Base-by-base conservation (phyloP, 2,113 vertebrate species). In the Crotalus horridus region DNA sequence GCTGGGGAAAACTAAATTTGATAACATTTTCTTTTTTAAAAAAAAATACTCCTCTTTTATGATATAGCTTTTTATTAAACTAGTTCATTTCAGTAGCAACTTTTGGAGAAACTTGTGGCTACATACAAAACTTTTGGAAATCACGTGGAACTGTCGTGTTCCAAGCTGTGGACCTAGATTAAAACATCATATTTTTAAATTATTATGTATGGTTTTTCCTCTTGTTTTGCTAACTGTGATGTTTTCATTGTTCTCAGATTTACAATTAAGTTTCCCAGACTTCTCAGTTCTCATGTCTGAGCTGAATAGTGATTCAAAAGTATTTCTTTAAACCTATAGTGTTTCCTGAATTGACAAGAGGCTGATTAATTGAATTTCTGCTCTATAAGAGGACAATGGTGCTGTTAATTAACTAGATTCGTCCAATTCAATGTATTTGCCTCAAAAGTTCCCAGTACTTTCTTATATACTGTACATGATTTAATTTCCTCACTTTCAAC, bases 401-500 rank as follows among this genome's bases (percentile, higher is more conserved):
- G 39, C 43, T 93, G 97, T 94, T 96, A 93, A 93, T 96, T 96
- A 91, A 88, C 87, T 91, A 33, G 48, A 69, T 81, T 92, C 94
- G 89, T 89, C 91, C 88, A 95, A 94, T 91, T 92, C 91, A 93
- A 85, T 89, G 85, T 93, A 53, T 94, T 95, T 94, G 95, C 95
- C 95, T 95, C 95, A 96, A 97, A 88, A 39, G 58, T 81, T 88
- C 43, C 96, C 94, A 94, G 56, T 94, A 61, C 96, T 95, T 90
- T 58, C 39, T 95, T 91, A 95, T 81, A 86, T 88, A 94, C 95
- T 81, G 81, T 88, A 94, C 95, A 59, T 89, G 95, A 94, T 95
- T 88, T 23, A 92, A 96, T 93, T 95, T 95, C 96, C 96, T 96
- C 92, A 48, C 93, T 95, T 95, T 95, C 95, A 93, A 95, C 93